Conservation (phyloP, 2,797 vertebrate species). For the Sphenodon punctatus region DNA sequence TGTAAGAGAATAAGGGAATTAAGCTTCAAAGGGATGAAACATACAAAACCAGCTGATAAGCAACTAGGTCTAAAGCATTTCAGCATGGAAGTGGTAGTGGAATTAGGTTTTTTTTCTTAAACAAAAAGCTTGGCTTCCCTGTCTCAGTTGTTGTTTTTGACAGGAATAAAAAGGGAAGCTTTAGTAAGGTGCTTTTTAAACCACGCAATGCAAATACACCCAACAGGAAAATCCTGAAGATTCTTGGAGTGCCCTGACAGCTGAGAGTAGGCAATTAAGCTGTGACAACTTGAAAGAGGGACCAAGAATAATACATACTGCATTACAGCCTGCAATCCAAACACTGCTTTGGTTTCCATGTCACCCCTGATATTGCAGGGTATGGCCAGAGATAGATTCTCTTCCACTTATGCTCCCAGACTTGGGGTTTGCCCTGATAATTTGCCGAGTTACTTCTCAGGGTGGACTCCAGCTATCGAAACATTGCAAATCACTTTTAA, state of each 20-base stretch:
- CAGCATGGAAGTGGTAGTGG: background rate
- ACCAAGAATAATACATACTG: constrained; percentile 53
- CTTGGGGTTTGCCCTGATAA: constrained; percentile 7
- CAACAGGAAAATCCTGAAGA: constrained; percentile 40
- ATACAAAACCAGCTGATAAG: constrained; percentile 21
- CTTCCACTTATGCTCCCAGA: constrained; percentile 13
- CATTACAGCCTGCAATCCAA: constrained; percentile 58
- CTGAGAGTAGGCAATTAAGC: background rate
- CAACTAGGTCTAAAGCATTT: constrained; percentile 9
- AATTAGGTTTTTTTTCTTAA: constrained; percentile 26
- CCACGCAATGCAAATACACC: background rate
- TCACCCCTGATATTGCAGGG: constrained; percentile 26
- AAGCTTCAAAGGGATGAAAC: constrained; percentile 11
- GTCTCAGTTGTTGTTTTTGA: constrained; percentile 24
- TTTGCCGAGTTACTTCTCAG: constrained; percentile 20
- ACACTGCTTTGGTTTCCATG: constrained; percentile 41
- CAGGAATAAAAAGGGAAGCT: constrained; percentile 17
- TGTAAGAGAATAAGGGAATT: background rate
- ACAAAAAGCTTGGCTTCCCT: constrained; percentile 11
- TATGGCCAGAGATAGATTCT: constrained; percentile 8
- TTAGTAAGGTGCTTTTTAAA: constrained; percentile 39
- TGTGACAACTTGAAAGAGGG: constrained; percentile 11
- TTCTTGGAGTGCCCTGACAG: constrained; percentile 5
- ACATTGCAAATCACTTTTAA: background rate
- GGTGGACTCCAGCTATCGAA: constrained; percentile 51